Base-by-base conservation (phyloP, 1,140 invertebrate species). In the Trichonephila inaurata region DNA sequence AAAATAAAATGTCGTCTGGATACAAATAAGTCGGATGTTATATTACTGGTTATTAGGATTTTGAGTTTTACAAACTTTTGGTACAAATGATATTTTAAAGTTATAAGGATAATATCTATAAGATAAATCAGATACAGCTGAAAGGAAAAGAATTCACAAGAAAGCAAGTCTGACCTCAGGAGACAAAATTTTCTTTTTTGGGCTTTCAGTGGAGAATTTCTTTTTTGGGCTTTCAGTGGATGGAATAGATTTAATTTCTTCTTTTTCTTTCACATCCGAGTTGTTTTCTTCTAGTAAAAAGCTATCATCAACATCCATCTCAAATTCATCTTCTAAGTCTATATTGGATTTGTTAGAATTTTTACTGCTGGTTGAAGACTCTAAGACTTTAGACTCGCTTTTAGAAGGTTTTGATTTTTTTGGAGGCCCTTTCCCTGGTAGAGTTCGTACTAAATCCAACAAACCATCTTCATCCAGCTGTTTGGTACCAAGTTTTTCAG, bases 401-500 rank as follows among this genome's bases (percentile, higher is more conserved):
- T 89, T 89, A n/a, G 19, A 21, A 66, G 40, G 0, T 21, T 92
- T 72, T 5, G 28, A 8, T 86, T 86, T 60, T 24, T 61, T 69
- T 64, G 72, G 21, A 58, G 83, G 40, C 8, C 92, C 69, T 33
- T 89, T 82, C 8, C 92, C 92, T 62, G 92, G 92, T 92, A 94
- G 94, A 94, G 96, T 97, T 60, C 96, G 96, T 91, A 99, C 98
- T 95, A 99, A 96, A 95, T 98, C 97, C 19, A 99, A 96, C 10
- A 99, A 97, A 40, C 97, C 97, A 96, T 99, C 98, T 96, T 99
- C 98, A 95, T 96, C 97, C 72, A 99, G 96, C 94, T 97, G 96
- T 95, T 97, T 97, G 16, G 97, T 97, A n/a, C 88, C 82, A 66
- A 94, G 89, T 66, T 85, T 91, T 72, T 91, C 66, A 91, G 86